A percentile compares a stretch with the other conserved stretches of the same genome.
Conservation (phyloP, 2,113 vertebrate genomes). For the Bubo scandiacus region DNA sequence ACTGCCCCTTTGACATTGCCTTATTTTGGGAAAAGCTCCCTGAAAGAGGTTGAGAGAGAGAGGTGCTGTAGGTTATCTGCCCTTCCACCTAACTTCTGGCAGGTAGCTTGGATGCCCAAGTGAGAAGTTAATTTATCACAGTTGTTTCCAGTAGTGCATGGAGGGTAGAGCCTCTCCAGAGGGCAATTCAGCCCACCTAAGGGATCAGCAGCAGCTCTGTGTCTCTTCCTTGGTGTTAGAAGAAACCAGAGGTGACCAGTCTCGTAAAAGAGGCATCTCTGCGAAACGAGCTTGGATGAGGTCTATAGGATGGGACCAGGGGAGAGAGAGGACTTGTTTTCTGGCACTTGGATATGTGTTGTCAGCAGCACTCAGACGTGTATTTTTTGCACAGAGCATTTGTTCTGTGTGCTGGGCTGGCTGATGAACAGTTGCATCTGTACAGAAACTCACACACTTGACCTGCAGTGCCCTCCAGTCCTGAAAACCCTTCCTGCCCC, state of each 20-base stretch:
- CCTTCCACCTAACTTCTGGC: background rate
- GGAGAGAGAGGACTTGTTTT: background rate
- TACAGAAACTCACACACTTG: background rate
- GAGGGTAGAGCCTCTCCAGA: background rate
- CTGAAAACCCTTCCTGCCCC: background rate
- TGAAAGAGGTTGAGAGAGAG: background rate
- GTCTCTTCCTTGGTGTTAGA: background rate
- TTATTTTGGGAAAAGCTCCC: background rate
- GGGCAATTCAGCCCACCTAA: background rate
- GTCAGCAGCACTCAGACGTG: background rate
- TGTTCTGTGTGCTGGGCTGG: background rate
- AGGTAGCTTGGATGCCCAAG: background rate
- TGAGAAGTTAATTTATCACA: background rate
- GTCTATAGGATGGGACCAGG: background rate
- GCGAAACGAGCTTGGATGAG: background rate
- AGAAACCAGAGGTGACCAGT: background rate
- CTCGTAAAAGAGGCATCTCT: background rate
- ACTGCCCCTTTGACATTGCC: background rate
- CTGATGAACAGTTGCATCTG: background rate
- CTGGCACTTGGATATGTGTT: rapidly evolving
- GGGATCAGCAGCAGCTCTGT: background rate
- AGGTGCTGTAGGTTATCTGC: background rate
- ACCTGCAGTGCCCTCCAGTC: background rate
- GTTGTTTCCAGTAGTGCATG: background rate
- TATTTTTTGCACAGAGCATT: background rate